Base-by-base conservation (phyloP, 2,113 vertebrate species). In the Heloderma charlesbogerti region DNA sequence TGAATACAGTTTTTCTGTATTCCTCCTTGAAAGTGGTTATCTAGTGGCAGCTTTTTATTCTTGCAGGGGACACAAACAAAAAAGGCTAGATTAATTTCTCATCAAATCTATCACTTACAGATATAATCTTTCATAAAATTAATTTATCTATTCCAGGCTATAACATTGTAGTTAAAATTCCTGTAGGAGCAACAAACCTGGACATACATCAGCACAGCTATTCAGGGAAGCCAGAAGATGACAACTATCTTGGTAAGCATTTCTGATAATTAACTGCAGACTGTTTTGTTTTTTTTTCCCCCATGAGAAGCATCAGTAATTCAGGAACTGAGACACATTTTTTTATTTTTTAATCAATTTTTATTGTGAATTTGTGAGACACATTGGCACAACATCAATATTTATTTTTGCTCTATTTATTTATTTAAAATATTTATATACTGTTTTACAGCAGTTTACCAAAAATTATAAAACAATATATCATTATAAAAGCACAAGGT, bases 171-270 rank as follows among this genome's bases (percentile, higher is more conserved):
- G 98, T 99, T 87, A 97, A 98, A 93, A 99, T 99, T 96, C 99
- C 99, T 67, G 96, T 97, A n/a, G 99, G 99, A 96, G 98, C 99
- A 91, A 99, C 98, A 91, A 99, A 98, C 94, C 98, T 99, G 93
- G 99, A 99, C 89, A 97, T 99, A 96, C 98, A 82, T 89, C 99
- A 99, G 95, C 97, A 99, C 97, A 99, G 99, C 97, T 99, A 99
- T 96, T 99, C 99, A 88, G 99, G 99, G 93, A 98, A 98, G 92
- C 97, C 99, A 91, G 98, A 99, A 95, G 99, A 99, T 95, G 99
- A 99, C 98, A 99, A 98, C 97, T 99, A 99, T 97, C 98, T 99
- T 92, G 99, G 99, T 99, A 97, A 98, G 97, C 95, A 48, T 79
- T 88, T 95, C 29, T 87, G 57, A 31, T 51, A 91, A 72, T 2